Percentiles rank a stretch among this genome's conserved stretches.
phyloP scores from a whole-genome alignment of 92 coral and sea anemone genomes.

The Actinernus sp. region DNA sequence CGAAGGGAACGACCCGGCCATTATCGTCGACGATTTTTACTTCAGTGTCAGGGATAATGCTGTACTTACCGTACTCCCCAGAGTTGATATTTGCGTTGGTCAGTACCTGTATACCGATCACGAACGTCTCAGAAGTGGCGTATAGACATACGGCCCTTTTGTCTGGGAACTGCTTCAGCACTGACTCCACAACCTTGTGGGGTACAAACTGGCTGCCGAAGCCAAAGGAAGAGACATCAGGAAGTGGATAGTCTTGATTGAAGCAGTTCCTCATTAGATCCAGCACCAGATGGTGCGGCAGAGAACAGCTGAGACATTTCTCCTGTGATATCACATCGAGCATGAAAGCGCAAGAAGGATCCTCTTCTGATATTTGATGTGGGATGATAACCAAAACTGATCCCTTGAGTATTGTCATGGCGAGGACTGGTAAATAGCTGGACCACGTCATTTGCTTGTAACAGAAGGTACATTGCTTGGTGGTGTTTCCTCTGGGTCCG shows the following conservation, averaged over 20 bases:
- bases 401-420: slow-evolving; percentile 7
- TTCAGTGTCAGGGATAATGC: slow-evolving; percentile 35
- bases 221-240: slow-evolving; percentile 9
- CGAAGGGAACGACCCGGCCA: slow-evolving; percentile 32
- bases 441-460: slow-evolving; percentile 38
- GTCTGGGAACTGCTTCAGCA: slow-evolving; percentile 23
- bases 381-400: slow-evolving; percentile 2
- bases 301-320: slow-evolving; percentile 7
- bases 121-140: slow-evolving; percentile 23
- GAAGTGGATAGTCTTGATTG: slow-evolving; percentile 9
- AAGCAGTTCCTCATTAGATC: slow-evolving; percentile 3
- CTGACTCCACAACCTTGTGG: slow-evolving; percentile 16
- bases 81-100: slow-evolving; percentile 5
- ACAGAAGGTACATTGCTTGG: slow-evolving; percentile 6
- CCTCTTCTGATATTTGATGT: slow-evolving; percentile 3
- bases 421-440: slow-evolving; percentile 18
- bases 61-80: slow-evolving; percentile 23
- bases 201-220: slow-evolving; percentile 43
- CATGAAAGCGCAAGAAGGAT: slow-evolving; percentile 12
- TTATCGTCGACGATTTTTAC: slow-evolving; percentile 36
- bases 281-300: slow-evolving; percentile 17
- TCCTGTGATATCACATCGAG: slow-evolving; percentile 14
- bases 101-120: slow-evolving; percentile 18
- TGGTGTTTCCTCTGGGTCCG: slow-evolving; percentile 3
- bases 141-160: slow-evolving; percentile 16